These are phyloP conservation scores for Falcunculus frontatus DNA, from an alignment of 2,113 vertebrate genomes.

Conservation along the genomic window DNA sequence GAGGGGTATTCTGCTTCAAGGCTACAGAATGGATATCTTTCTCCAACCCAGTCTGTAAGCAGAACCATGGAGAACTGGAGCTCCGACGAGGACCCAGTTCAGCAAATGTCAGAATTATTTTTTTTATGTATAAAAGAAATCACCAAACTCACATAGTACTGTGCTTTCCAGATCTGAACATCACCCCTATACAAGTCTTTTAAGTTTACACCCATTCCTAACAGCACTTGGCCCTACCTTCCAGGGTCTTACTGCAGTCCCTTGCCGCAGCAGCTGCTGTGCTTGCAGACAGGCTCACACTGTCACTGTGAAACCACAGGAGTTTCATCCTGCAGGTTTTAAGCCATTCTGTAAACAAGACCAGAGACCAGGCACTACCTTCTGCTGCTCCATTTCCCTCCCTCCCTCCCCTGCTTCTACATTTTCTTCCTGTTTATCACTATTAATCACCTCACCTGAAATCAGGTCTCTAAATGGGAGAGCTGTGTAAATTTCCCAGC, in stretches of 20 bases:
- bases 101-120: background rate
- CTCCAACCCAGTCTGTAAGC: background rate
- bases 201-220: background rate
- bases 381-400: background rate
- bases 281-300: background rate
- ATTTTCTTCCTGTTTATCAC: background rate
- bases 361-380: background rate
- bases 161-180: background rate
- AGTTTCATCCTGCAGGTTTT: background rate
- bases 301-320: background rate
- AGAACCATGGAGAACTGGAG: background rate
- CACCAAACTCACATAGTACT: background rate
- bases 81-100: background rate
- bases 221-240: background rate
- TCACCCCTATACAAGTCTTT: background rate
- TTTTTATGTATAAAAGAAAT: background rate
- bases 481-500: background rate
- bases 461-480: background rate
- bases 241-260: background rate
- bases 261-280: background rate
- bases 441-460: background rate
- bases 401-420: rapidly evolving
- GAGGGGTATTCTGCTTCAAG: background rate
- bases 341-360: background rate
- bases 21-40: background rate